Conservation (phyloP, 1,140 invertebrate species). For the Parasteatoda tepidariorum region DNA sequence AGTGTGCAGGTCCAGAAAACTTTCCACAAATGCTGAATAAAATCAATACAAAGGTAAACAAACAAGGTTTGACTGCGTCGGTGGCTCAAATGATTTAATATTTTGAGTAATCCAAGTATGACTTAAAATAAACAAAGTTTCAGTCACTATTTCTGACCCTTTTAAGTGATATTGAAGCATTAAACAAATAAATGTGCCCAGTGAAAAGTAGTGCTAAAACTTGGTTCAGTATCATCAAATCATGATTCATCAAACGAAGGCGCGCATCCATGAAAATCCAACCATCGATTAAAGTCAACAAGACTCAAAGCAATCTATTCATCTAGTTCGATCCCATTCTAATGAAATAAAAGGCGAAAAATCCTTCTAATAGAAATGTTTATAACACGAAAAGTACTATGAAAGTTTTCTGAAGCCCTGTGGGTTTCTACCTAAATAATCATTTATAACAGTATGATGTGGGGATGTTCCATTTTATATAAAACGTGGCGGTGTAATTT, state of each 20-base stretch:
- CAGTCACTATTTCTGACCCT: neutral
- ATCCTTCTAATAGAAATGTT: constrained; percentile 50
- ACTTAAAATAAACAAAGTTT: too few species aligned
- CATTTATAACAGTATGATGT: constrained; percentile 22
- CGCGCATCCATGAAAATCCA: constrained; percentile 42
- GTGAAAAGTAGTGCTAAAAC: constrained; percentile 36
- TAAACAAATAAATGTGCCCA: constrained; percentile 20
- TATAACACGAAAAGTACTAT: constrained; percentile 31
- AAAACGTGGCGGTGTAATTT: neutral
- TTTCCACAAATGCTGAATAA: too few species aligned
- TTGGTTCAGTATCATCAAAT: constrained; percentile 24
- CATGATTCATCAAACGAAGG: constrained; percentile 50
- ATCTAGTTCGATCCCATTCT: neutral
- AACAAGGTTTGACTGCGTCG: too few species aligned
- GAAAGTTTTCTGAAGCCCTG: constrained; percentile 32
- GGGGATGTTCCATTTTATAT: neutral
- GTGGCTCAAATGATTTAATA: too few species aligned
- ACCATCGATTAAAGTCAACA: constrained; percentile 32
- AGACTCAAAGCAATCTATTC: constrained; percentile 29
- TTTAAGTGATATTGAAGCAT: constrained; percentile 5
- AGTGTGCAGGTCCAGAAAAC: too few species aligned
- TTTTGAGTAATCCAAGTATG: too few species aligned
- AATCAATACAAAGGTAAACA: too few species aligned
- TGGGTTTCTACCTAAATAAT: constrained; percentile 43
- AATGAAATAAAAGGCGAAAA: constrained; percentile 57